phyloP scores from a whole-genome alignment of 2,113 vertebrate species.

The Donacobius atricapilla region DNA sequence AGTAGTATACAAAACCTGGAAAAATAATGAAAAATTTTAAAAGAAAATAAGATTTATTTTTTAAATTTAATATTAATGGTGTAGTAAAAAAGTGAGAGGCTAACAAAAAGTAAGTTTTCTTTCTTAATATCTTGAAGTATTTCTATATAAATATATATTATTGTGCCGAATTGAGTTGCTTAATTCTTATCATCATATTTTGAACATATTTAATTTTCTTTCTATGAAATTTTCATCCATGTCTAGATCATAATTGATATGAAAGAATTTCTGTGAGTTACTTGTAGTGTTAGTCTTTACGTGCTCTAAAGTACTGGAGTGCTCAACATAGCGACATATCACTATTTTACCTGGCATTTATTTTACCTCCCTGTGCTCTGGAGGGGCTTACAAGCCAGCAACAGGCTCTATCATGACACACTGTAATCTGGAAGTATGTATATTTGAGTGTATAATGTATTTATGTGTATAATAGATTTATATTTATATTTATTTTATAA shows the following conservation, averaged over 20 bases:
- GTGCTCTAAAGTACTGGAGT: background rate
- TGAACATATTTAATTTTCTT: background rate
- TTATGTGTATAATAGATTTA: background rate
- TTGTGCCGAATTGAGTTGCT: background rate
- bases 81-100: background rate
- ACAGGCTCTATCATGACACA: background rate
- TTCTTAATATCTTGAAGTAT: background rate
- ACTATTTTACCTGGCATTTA: background rate
- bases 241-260: background rate
- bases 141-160: background rate
- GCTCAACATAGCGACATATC: background rate
- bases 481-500: background rate
- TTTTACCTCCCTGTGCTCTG: background rate
- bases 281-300: background rate
- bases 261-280: background rate
- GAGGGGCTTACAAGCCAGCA: background rate
- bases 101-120: background rate
- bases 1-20: background rate
- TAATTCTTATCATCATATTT: background rate
- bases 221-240: background rate
- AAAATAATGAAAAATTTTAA: background rate
- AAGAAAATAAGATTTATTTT: background rate
- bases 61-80: background rate
- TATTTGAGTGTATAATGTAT: background rate
- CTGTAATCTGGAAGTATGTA: background rate